Evolutionary conservation across 2,888 invertebrate species (phyloP), one percentile per base, ranked within the genome.

Genomic region (Polyploca ridens): DNA sequence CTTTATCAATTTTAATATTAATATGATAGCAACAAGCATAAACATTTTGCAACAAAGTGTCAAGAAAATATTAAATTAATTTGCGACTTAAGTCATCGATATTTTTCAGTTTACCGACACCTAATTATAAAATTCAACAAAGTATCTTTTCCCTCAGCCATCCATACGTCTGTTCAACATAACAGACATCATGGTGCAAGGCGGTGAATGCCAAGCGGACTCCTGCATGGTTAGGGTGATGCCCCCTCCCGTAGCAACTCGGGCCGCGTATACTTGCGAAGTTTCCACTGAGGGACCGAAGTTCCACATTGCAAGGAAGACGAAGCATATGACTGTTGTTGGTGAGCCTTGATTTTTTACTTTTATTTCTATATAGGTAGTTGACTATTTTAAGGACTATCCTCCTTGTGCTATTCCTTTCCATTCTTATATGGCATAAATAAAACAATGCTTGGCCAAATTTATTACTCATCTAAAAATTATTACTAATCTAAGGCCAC

Each of bases 311-410:
- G 93, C 89, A 6, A 86, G 93, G 69, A 84, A 91, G 72, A 90
- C 92, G 16, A 93, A 93, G 69, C 92, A 91, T 46, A 93, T 94
- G 94, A 93, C 91, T 69, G 91, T 93, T 74, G 93, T 92, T 75
- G 94, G 94, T 93, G 74, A 90, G 90, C 66, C 35, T 64, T 7
- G 1, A 67, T 13, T 59, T 57, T 61, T 61, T 16, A 16, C 7
- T 16, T 8, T n/a, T 10, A 41, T 1, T 27, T 27, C 27, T 1
- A 27, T 27, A 27, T 27, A 27, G 27, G 27, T 27, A 27, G 27
- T 27, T 27, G 27, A 27, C 27, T 27, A 27, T 1, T 27, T 27
- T 27, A 27, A 27, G 27, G 27, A 27, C 27, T 27, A 27, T 27
- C 27, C 27, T 27, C 27, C 27, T 27, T 27, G n/a, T n/a, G n/a